Conservation (phyloP, 2,797 vertebrate species). For the Hydrolagus colliei region DNA sequence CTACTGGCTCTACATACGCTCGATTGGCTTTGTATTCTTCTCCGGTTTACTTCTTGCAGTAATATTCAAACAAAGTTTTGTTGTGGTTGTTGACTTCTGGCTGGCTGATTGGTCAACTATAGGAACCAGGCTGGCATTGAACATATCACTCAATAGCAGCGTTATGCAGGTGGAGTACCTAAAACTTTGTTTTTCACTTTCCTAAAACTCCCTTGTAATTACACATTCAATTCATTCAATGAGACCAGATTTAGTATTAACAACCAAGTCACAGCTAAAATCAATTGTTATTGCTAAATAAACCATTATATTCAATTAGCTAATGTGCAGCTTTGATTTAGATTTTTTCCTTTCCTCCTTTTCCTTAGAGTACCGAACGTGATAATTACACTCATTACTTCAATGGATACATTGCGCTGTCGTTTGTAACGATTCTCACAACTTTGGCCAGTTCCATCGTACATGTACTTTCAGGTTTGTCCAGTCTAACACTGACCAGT, state of each 20-base stretch:
- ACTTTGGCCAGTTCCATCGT: constrained; percentile 3
- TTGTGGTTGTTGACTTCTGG: constrained; percentile 26
- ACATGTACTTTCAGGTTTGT: constrained; percentile 31
- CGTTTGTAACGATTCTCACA: not conserved
- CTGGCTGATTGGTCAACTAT: constrained; percentile 13
- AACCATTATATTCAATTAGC: not conserved
- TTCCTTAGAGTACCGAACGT: not conserved
- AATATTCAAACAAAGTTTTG: constrained; percentile 8
- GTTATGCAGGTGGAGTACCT: not conserved
- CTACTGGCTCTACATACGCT: not conserved
- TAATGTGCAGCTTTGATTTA: not conserved
- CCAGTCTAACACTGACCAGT: not conserved
- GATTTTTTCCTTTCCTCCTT: not conserved
- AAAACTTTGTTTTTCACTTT: not conserved
- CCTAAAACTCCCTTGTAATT: not conserved
- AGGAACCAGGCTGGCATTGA: not conserved
- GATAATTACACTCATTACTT: not conserved
- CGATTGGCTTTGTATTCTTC: not conserved
- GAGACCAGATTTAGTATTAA: not conserved
- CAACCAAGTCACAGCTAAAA: not conserved
- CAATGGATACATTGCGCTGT: constrained; percentile 16
- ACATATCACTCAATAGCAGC: not conserved
- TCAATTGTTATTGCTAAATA: not conserved
- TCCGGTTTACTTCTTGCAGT: not conserved
- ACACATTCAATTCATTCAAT: no score